Base-by-base conservation (phyloP, 1,140 invertebrate genomes). In the Drosophila subpulchrella region DNA sequence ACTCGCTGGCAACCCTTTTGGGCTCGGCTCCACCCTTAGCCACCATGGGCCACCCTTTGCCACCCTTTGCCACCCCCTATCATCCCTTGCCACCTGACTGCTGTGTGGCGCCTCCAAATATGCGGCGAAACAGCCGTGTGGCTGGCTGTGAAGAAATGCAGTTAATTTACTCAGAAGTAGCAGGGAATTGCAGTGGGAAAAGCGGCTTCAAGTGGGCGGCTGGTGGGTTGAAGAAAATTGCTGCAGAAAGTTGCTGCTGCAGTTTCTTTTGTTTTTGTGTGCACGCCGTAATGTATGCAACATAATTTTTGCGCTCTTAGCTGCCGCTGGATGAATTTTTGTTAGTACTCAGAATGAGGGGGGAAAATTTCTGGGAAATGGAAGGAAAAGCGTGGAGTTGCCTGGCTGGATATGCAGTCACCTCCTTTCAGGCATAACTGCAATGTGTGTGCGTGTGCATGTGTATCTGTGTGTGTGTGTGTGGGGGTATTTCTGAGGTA, bases 91-190 rank as follows among this genome's bases (percentile, higher is more conserved):
- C 44, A 46, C 71, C 80, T 60, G 68, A 44, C 53, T 72, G 27
- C 27, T 27, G 27, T 27, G 66, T 89, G 65, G 81, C 82, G 84
- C 84, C 83, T 79, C 80, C 84, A 68, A 88, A 89, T 88, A 83
- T 88, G 83, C 82, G 75, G 59, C 77, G 67, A 66, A 63, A 42
- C 41, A 46, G 72, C 46, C 48, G 47, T 15, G 67, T 27, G 62
- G 72, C 71, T 66, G 70, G 58, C 84, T 78, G 81, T 81, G 82
- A 89, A 89, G 84, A 89, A 89, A 90, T 89, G 86, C 84, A 89
- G 84, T 89, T 89, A 89, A 89, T 89, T 89, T 89, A 89, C 84
- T 89, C 84, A 89, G 68, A 84, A 90, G 84, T 90, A 84, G 84
- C 80, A 70, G 60, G 48, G 75, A 62, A 65, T 38, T 62, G 68